Evolutionary conservation across 2,888 invertebrate species (phyloP), one percentile per base, ranked within the genome.

Genomic region (Globia sparganii): DNA sequence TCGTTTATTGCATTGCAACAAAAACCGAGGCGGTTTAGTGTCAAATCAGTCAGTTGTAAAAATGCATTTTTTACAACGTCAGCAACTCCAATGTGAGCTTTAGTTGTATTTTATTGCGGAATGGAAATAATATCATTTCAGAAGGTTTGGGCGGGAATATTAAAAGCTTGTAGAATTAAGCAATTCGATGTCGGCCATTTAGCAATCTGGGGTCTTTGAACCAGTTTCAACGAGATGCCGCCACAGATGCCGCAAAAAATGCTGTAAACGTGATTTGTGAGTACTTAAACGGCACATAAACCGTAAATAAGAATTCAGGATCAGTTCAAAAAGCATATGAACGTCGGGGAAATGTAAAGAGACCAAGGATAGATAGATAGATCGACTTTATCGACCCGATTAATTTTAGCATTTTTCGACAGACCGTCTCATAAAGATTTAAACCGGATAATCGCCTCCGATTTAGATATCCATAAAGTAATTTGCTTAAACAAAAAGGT

Each of bases 151-250:
- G 69, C 70, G 65, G 69, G 61, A 75, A 72, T 56, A 69, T 75
- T 59, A 71, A 61, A 62, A 75, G 66, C 62, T 37, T 71, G 66
- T 77, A n/a, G 73, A 73, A 86, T 86, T 80, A 83, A 85, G 86
- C 62, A 64, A 86, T 85, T 86, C 75, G 75, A 75, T 83, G 74
- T 77, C 58, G 72, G 46, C 53, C 68, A 77, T 86, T 87, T 83
- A 87, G 75, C 80, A 83, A 83, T 71, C 31, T 43, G 72, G 34
- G 79, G 71, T 78, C 86, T 86, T 81, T 80, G 78, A 86, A 87
- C 87, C 78, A 86, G 77, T 76, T 81, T 61, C 62, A 69, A 73
- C 61, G 65, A 76, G 53, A 77, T 56, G 11, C 58, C 74, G 64
- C 43, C 46, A 59, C 66, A 49, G 74, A 40, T 59, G 53, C 40